phyloP scores from a whole-genome alignment of 2,888 invertebrate species.

The Monoplex corrugatus region DNA sequence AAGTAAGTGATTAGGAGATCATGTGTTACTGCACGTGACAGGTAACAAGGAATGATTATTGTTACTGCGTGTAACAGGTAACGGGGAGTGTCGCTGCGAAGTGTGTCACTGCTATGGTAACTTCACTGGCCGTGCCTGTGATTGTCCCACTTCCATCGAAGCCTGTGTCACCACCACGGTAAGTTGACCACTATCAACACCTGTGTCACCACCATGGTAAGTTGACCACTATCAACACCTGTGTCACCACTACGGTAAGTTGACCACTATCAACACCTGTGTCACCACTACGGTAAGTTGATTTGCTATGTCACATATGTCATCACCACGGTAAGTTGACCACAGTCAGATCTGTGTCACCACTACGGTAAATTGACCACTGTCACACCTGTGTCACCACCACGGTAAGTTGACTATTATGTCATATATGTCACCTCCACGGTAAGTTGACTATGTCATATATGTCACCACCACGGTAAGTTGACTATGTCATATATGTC shows the following conservation, averaged over 20 bases:
- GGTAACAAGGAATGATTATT: no score
- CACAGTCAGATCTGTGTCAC: slow-evolving; percentile 87
- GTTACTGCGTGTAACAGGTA: slow-evolving; percentile 20
- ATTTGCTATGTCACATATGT: slow-evolving; percentile 85
- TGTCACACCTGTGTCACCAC: not conserved
- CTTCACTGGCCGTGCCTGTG: slow-evolving; percentile 93
- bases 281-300: no score
- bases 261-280: no score
- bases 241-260: no score
- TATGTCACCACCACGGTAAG: no score
- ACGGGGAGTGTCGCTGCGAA: slow-evolving; percentile 82
- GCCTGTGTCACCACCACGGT: slow-evolving; percentile 84
- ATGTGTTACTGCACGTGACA: not conserved
- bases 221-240: not conserved
- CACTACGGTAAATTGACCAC: not conserved
- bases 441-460: no score
- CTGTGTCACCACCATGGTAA: not conserved
- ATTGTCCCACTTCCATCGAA: slow-evolving; percentile 89
- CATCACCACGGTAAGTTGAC: slow-evolving; percentile 88
- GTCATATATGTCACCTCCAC: no score
- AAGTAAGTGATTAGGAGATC: no score
- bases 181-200: not conserved
- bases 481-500: slow-evolving; percentile 85
- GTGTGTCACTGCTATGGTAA: slow-evolving; percentile 85
- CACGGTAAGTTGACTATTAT: not conserved